Base-by-base conservation (phyloP, 2,888 invertebrate genomes). In the Sarcophaga variegata region DNA sequence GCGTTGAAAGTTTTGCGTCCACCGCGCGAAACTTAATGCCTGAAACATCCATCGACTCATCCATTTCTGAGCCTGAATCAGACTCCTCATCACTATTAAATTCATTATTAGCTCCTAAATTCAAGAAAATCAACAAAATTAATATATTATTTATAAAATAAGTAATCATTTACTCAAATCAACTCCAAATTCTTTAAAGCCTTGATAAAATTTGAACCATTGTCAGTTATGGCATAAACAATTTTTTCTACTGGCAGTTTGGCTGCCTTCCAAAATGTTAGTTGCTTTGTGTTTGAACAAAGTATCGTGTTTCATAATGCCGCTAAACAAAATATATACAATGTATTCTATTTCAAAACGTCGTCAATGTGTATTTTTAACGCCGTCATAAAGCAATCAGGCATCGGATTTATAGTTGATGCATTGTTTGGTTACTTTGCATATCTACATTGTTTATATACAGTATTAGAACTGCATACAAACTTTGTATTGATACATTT, bases 141-240 rank as follows among this genome's bases (percentile, higher is more conserved):
- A 59, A 47, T 54, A 12, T 8, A 14, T 11, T 71, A 45, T 49
- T 75, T 49, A 49, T 49, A 11, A 14, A 49, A 11, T 49, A 49
- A 49, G 49, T 69, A 27, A 27, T 27, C 27, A 3, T 25, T 60
- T 75, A 81, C 81, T 69, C 22, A 75, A 25, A 22, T 81, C 49
- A 75, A 81, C 75, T 45, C 75, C 75, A 63, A 82, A 82, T 47
- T 74, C 81, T 22, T 76, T 67, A 81, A 81, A 4, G 75, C 76
- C 27, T 70, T 76, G 60, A 81, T 47, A 10, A 81, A 81, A n/a
- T 81, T 81, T 17, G 76, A 81, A n/a, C 59, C 80, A 64, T 80
- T 80, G 72, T 80, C 72, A 59, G 72, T 78, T 10, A 69, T 69
- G 10, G 70, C 63, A 47, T 81, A 80, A 70, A 76, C 59, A 62